Evolutionary conservation across 2,888 invertebrate species (phyloP), one percentile per base, ranked within the genome.

Genomic region (Mesorhabditis spiculigera): DNA sequence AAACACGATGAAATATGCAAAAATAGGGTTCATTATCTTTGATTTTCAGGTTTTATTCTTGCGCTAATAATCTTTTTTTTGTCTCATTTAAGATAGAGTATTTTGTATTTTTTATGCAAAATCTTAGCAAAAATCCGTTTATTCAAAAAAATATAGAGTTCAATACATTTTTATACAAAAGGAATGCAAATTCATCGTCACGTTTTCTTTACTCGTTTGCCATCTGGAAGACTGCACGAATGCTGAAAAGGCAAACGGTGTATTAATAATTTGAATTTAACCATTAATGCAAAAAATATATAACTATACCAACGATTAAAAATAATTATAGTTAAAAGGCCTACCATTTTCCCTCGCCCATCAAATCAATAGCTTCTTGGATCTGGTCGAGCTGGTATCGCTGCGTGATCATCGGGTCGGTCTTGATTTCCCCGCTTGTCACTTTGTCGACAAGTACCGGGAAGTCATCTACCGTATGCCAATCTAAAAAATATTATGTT

Each of bases 381-480:
- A 50, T 13, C n/a, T 50, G 58, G 10, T 50, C 58, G 1, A 50
- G n/a, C 58, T 50, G 58, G n/a, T 13, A 50, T 13, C 58, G 58
- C 8, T 50, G 58, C 1, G 58, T 50, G 58, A 50, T 50, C 58
- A 50, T 50, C n/a, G 8, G 58, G n/a, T 50, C 58, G n/a, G 58
- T 50, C n/a, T 50, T n/a, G 10, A 50, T 13, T n/a, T 50, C 58
- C n/a, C 58, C 58, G 58, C 3, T 50, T n/a, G n/a, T 50, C 58
- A 50, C 58, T 50, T 50, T 50, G 58, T 50, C 58, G 10, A 50
- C 58, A 10, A 50, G n/a, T 50, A 13, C n/a, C 58, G 58, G 58
- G 10, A 50, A 50, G n/a, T 50, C 58, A 50, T 50, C 58, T n/a
- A 50, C 58, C 58, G 58, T 50, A 50, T 50, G 58, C 58, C 58